Conservation (phyloP, 2,113 vertebrate species). For the Reinhardtius hippoglossoides region DNA sequence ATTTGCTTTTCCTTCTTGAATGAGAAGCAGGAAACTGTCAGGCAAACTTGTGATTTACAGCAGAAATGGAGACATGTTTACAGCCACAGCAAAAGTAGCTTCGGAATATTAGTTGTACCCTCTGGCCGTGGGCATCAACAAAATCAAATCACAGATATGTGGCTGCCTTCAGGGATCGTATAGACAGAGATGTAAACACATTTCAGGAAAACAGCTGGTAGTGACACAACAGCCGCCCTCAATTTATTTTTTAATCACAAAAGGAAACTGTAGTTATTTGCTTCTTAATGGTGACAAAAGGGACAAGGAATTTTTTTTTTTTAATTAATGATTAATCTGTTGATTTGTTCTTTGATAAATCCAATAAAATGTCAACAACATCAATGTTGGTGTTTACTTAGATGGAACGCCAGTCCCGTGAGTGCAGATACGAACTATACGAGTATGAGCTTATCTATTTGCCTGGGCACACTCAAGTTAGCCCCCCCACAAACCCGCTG, state of each 20-base stretch:
- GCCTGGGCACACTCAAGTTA: not conserved
- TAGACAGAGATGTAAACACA: conserved; percentile 21
- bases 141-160: conserved; percentile 35
- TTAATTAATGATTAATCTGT: not conserved
- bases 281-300: not conserved
- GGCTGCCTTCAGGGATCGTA: conserved; percentile 35
- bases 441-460: not conserved
- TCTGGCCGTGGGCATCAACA: conserved; percentile 20
- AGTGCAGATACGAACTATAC: not conserved
- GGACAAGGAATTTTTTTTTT: not conserved
- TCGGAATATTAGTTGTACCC: conserved; percentile 10
- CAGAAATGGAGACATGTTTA: not conserved
- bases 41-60: not conserved
- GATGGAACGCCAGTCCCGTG: not conserved
- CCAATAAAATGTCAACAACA: not conserved
- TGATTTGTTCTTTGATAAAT: not conserved
- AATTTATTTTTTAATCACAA: not conserved
- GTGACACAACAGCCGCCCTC: not conserved
- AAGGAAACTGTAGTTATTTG: not conserved
- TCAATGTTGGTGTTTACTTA: not conserved
- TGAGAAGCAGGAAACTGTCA: no score
- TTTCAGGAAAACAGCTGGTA: conserved; percentile 5
- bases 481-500: not conserved
- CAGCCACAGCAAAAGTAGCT: not conserved
- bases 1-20: no score